Evolutionary conservation across 2,113 vertebrate genomes (phyloP).

Genomic region (Grallaria varia): DNA sequence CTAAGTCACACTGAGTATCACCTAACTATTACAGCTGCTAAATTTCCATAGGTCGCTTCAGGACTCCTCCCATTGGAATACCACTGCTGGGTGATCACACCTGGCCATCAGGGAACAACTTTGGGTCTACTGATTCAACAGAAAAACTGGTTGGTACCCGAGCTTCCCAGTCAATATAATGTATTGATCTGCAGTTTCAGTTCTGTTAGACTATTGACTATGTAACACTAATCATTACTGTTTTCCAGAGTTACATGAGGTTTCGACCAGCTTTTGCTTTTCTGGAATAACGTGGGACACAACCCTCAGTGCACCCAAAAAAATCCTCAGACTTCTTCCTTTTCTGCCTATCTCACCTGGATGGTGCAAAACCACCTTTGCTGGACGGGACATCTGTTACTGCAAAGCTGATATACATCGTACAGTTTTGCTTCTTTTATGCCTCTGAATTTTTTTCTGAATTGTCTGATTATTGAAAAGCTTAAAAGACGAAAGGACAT

Average conservation of each 20-base stretch:
- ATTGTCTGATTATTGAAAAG: neutral
- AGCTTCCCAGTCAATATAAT: neutral
- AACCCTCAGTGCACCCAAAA: rapidly evolving
- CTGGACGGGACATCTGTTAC: neutral
- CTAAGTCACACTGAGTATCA: neutral
- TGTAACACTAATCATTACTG: neutral
- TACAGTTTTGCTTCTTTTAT: neutral
- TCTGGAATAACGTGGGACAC: neutral
- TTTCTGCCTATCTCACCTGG: neutral
- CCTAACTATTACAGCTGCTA: neutral
- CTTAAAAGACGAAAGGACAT: neutral
- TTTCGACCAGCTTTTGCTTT: neutral
- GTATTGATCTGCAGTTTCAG: neutral
- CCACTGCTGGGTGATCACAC: neutral
- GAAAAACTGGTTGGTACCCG: neutral
- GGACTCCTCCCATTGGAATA: neutral
- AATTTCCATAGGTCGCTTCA: neutral
- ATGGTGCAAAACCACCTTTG: neutral
- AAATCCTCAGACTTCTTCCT: neutral
- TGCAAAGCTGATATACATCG: neutral
- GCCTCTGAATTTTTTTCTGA: neutral
- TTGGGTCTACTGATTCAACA: neutral
- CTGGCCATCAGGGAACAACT: neutral
- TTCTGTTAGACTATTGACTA: neutral
- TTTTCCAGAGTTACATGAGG: neutral